These are phyloP conservation scores for Plusia festucae DNA, from an alignment of 2,888 invertebrate genomes.

Conservation along the genomic window DNA sequence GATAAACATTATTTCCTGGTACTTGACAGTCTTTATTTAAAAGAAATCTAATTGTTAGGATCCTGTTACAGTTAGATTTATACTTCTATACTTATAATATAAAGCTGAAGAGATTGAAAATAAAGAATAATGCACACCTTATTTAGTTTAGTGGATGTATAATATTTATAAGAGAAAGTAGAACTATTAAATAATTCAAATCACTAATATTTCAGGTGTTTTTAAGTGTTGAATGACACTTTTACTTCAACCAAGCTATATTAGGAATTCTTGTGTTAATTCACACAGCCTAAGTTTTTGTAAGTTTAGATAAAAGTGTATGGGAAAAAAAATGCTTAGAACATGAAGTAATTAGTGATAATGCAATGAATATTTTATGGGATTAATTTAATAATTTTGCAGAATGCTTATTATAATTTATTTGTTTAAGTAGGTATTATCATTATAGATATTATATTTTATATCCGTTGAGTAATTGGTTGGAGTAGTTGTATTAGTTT, in stretches of 20 bases:
- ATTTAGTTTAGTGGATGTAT: background rate
- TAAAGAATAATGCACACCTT: too few relatives aligned
- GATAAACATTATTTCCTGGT: too few relatives aligned
- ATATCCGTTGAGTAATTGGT: background rate
- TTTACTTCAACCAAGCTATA: background rate
- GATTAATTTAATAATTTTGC: background rate
- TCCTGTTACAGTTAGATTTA: too few relatives aligned
- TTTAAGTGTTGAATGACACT: background rate
- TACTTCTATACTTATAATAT: too few relatives aligned
- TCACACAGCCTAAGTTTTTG: background rate
- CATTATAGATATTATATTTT: background rate
- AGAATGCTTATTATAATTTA: background rate
- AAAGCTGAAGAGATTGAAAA: too few relatives aligned
- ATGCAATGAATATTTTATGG: background rate
- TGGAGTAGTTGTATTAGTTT: background rate
- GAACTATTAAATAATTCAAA: background rate
- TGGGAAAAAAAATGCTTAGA: background rate
- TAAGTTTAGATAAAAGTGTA: background rate
- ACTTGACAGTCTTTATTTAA: too few relatives aligned
- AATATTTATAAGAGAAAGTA: slow-evolving; percentile 4
- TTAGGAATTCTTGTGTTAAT: background rate
- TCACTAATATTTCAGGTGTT: background rate
- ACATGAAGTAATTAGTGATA: background rate
- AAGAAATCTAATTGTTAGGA: too few relatives aligned
- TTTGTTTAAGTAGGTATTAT: background rate